These are phyloP conservation scores for Lonchura striata DNA, from an alignment of 2,113 vertebrate species.

Conservation along the genomic window DNA sequence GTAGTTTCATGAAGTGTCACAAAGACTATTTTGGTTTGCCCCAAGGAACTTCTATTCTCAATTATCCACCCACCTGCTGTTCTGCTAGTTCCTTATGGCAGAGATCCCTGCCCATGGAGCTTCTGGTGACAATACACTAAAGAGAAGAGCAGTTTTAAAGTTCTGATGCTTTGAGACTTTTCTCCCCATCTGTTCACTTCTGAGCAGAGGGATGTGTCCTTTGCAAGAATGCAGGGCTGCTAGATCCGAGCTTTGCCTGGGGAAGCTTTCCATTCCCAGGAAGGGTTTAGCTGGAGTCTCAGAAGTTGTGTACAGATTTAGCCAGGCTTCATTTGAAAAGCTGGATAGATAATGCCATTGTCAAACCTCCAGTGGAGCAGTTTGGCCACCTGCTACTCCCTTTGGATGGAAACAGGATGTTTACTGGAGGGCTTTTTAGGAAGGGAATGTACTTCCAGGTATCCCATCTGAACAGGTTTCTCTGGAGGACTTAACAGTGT, in stretches of 20 bases:
- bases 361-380: background rate
- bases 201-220: background rate
- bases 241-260: background rate
- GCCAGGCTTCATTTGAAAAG: conserved; percentile 4
- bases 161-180: conserved; percentile 1
- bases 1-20: background rate
- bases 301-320: conserved; percentile 14
- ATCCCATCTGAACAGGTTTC: background rate
- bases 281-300: background rate
- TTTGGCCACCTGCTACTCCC: conserved; percentile 30
- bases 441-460: background rate
- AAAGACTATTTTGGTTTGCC: background rate
- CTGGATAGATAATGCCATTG: conserved; percentile 21
- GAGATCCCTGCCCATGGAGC: background rate
- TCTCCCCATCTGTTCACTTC: conserved; percentile 39
- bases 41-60: conserved; percentile 5
- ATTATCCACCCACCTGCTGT: background rate
- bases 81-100: conserved; percentile 7
- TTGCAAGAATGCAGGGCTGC: background rate
- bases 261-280: background rate
- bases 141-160: conserved; percentile 21
- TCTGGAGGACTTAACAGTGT: background rate
- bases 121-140: conserved; percentile 6
- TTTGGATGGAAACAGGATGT: background rate
- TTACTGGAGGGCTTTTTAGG: background rate